Evolutionary conservation across 1,140 invertebrate genomes (phyloP), one percentile per base, ranked within the genome.

Genomic region (Bombus balteatus): DNA sequence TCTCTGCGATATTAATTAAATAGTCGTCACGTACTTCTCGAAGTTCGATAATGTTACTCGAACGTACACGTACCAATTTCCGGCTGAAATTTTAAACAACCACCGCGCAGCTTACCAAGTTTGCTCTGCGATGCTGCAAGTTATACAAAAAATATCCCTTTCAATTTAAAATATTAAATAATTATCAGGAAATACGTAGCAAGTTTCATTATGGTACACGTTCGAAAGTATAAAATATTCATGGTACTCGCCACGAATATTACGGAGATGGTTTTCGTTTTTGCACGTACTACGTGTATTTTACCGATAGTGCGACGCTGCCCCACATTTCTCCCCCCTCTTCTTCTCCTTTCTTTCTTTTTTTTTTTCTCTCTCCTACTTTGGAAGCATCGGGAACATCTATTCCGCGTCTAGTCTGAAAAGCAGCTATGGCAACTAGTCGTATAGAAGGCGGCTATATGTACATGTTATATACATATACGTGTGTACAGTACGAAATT

Each of bases 341-440:
- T 66, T 32, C n/a, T 13, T 32, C 15, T 32, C 13, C 13, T 32
- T 32, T 32, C 4, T 66, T 66, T 66, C 6, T 9, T 34, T 66
- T 68, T 34, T 65, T 66, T 57, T 76, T 80, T 80, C 53, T n/a
- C 28, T 66, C 34, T 79, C 66, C 74, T 66, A 87, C 68, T 78
- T 84, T 79, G 68, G 39, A 83, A 83, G 81, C 81, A 73, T 87
- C 81, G 68, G 74, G 85, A 83, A 66, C 85, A 79, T 85, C 83
- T 78, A 85, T 85, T 81, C 85, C 82, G 76, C 71, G 83, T 79
- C 71, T 80, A 80, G 81, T 75, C 74, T 87, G 72, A 87, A 87
- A 87, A 87, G 86, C 86, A 75, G 62, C 86, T 87, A 87, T 57
- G 66, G 85, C 85, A 68, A 41, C 81, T 83, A 87, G 53, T 47